Conservation (phyloP, 2,797 vertebrate species). For the Pitangus sulphuratus region DNA sequence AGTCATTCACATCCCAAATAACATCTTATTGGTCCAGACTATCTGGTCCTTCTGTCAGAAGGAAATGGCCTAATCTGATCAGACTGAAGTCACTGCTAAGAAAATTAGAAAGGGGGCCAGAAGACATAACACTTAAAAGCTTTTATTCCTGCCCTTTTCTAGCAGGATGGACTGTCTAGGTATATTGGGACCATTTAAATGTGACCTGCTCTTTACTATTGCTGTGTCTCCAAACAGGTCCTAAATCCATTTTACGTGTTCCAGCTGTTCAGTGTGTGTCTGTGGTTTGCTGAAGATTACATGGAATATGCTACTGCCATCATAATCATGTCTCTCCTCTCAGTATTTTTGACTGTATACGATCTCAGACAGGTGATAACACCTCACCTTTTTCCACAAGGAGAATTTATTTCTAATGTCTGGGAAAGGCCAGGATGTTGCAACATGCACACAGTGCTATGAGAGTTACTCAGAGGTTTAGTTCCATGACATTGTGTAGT, state of each 20-base stretch:
- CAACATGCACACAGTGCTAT: neutral
- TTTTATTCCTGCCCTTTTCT: neutral
- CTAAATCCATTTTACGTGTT: slow-evolving; percentile 83
- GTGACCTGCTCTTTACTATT: neutral
- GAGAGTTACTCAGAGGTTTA: neutral
- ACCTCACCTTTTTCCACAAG: neutral
- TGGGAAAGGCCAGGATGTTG: neutral
- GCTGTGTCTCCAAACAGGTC: slow-evolving; percentile 69
- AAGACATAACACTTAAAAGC: neutral
- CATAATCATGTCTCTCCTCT: slow-evolving; percentile 80
- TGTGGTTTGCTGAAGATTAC: slow-evolving; percentile 83
- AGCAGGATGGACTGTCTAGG: neutral
- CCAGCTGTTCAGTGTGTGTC: slow-evolving; percentile 81
- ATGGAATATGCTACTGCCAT: slow-evolving; percentile 79
- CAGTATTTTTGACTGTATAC: slow-evolving; percentile 76
- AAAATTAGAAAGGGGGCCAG: neutral
- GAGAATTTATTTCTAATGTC: neutral
- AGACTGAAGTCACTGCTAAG: neutral
- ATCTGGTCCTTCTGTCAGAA: neutral
- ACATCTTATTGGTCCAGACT: neutral
- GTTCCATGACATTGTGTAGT: neutral
- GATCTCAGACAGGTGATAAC: slow-evolving; percentile 80
- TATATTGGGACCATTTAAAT: neutral
- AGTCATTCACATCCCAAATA: neutral
- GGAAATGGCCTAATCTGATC: neutral